A percentile compares a stretch with the other conserved stretches of the same genome.
Evolutionary conservation across 2,113 vertebrate genomes (phyloP).

Genomic region (Edolisoma coerulescens): DNA sequence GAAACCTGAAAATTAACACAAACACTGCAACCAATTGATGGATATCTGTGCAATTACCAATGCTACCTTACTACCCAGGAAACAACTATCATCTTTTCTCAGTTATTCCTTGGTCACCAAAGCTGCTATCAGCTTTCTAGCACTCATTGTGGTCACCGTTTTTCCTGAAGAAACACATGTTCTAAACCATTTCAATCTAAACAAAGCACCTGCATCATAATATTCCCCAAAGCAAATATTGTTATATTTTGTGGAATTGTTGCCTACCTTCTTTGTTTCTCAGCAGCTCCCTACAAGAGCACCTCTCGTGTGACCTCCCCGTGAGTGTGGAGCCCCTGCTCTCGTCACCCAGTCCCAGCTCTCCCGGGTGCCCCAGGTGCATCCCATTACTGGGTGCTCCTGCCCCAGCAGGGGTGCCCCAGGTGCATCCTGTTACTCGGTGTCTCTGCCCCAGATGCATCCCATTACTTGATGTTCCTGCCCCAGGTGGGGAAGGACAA

Average conservation of each 20-base stretch:
- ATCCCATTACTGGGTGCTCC: background rate
- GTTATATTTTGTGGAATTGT: background rate
- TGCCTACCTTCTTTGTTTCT: background rate
- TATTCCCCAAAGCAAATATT: background rate
- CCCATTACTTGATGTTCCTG: too few relatives aligned
- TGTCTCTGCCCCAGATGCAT: background rate
- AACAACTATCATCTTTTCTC: background rate
- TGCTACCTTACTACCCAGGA: background rate
- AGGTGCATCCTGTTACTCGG: background rate
- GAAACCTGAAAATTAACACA: background rate
- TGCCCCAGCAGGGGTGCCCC: background rate
- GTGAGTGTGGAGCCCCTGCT: rapidly evolving
- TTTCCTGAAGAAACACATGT: background rate
- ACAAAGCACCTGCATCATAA: background rate
- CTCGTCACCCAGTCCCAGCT: background rate
- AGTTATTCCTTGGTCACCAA: background rate
- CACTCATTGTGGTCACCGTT: rapidly evolving
- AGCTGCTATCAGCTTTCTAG: background rate
- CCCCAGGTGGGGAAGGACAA: background rate
- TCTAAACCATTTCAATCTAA: background rate
- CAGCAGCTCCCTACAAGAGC: background rate
- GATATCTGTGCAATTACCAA: background rate
- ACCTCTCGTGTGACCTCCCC: background rate
- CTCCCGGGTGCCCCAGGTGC: background rate
- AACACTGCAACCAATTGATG: background rate